These are phyloP conservation scores for Watsonalla cultraria DNA, from an alignment of 2,888 invertebrate species.

Conservation along the genomic window DNA sequence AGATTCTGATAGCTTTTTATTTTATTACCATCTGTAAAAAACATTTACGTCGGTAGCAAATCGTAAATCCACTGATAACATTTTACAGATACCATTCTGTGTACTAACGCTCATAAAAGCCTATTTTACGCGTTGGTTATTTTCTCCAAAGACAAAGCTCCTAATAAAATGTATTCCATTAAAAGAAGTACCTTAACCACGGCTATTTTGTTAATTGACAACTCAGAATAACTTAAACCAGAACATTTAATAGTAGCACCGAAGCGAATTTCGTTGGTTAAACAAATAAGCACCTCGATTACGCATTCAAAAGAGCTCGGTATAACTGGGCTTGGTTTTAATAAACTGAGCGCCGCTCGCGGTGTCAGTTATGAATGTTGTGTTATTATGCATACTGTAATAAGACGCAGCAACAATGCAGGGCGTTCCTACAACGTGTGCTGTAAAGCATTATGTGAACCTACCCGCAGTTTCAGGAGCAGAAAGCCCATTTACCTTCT, in stretches of 20 bases:
- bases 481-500: slow-evolving; percentile 67
- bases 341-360: slow-evolving; percentile 44
- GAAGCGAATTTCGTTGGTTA: slow-evolving; percentile 26
- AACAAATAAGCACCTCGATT: slow-evolving; percentile 50
- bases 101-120: neutral
- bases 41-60: neutral
- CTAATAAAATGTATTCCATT: neutral
- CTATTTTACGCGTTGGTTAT: neutral
- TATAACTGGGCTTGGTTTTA: slow-evolving; percentile 44
- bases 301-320: slow-evolving; percentile 46
- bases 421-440: slow-evolving; percentile 32
- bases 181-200: neutral
- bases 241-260: slow-evolving; percentile 7
- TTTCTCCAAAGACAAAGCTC: neutral
- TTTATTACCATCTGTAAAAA: neutral
- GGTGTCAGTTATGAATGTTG: slow-evolving; percentile 59
- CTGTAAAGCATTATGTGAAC: slow-evolving; percentile 54
- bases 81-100: neutral
- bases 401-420: slow-evolving; percentile 47
- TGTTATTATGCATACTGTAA: slow-evolving; percentile 57
- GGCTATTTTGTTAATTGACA: neutral
- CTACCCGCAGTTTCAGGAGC: slow-evolving; percentile 54
- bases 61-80: neutral
- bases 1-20: neutral
- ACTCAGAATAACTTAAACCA: neutral